Percentiles rank a stretch among this genome's conserved stretches.
These are phyloP conservation scores for Sebastes steindachneri DNA, from an alignment of 2,797 vertebrate species.

Conservation along the genomic window DNA sequence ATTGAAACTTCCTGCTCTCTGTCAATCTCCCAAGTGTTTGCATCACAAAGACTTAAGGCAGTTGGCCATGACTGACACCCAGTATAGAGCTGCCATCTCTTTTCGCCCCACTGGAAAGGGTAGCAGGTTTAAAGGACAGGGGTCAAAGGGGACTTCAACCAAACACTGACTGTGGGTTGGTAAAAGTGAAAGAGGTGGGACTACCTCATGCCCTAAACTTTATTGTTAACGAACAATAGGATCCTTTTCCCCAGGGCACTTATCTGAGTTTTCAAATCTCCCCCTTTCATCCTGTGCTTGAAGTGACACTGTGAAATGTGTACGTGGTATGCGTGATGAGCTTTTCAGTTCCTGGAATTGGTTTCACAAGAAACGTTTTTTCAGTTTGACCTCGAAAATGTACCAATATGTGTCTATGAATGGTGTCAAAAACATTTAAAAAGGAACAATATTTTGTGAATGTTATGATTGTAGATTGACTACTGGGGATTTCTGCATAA, in stretches of 20 bases:
- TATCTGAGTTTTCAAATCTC: constrained; percentile 34
- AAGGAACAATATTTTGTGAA: neutral
- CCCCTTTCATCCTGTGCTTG: constrained; percentile 48
- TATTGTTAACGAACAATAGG: constrained; percentile 68
- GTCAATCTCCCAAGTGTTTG: constrained; percentile 69
- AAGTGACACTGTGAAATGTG: constrained; percentile 39
- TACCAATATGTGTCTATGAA: neutral
- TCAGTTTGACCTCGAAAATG: neutral
- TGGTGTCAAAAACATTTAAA: neutral
- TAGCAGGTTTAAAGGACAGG: constrained; percentile 58
- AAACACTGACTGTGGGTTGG: constrained; percentile 47
- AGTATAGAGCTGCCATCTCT: constrained; percentile 38
- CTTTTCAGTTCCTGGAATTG: neutral
- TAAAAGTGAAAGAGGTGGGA: constrained; percentile 56
- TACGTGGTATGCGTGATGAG: neutral
- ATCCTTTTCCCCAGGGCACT: constrained; percentile 26
- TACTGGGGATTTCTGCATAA: neutral
- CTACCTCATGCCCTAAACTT: constrained; percentile 43
- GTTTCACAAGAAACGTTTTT: neutral
- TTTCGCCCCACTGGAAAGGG: constrained; percentile 50
- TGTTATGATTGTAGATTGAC: neutral
- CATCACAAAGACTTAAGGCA: constrained; percentile 79
- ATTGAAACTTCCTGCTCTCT: constrained; percentile 55
- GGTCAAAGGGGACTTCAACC: constrained; percentile 64
- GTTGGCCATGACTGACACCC: constrained; percentile 75